phyloP scores from a whole-genome alignment of 2,113 vertebrate genomes.

The Chloropsis hardwickii region DNA sequence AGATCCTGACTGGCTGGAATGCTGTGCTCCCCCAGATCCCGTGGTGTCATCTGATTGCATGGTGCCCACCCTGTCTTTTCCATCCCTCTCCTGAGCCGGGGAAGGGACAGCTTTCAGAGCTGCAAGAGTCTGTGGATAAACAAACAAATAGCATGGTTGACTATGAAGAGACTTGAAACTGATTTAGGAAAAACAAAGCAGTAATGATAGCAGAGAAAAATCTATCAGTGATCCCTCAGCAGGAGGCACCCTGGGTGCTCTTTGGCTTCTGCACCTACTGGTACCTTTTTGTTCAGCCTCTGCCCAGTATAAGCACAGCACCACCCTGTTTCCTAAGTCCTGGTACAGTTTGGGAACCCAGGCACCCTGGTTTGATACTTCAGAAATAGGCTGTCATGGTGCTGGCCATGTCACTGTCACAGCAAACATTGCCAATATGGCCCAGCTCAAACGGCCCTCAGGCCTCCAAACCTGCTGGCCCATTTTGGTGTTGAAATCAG shows the following conservation, averaged over 20 bases:
- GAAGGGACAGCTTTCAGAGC: background rate
- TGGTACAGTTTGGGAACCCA: background rate
- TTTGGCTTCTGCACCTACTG: background rate
- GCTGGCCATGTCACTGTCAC: background rate
- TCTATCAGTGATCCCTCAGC: background rate
- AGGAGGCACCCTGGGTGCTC: background rate
- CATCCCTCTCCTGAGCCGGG: background rate
- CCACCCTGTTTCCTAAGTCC: background rate
- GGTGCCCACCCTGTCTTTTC: background rate
- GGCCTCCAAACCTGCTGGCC: background rate
- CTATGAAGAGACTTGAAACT: background rate
- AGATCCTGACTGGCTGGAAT: background rate
- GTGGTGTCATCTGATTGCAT: rapidly evolving
- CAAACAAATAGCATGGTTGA: background rate
- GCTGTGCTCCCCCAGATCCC: background rate
- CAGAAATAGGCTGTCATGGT: background rate
- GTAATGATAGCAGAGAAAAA: background rate
- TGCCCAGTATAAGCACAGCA: background rate
- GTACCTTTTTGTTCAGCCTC: background rate
- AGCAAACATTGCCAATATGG: background rate
- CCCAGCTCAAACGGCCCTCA: background rate
- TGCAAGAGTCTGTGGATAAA: background rate
- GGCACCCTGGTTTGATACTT: background rate
- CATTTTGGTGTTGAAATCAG: background rate
- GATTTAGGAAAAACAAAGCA: background rate